Base-by-base conservation (phyloP, 2,888 invertebrate genomes). In the Caenorhabditis sp. region DNA sequence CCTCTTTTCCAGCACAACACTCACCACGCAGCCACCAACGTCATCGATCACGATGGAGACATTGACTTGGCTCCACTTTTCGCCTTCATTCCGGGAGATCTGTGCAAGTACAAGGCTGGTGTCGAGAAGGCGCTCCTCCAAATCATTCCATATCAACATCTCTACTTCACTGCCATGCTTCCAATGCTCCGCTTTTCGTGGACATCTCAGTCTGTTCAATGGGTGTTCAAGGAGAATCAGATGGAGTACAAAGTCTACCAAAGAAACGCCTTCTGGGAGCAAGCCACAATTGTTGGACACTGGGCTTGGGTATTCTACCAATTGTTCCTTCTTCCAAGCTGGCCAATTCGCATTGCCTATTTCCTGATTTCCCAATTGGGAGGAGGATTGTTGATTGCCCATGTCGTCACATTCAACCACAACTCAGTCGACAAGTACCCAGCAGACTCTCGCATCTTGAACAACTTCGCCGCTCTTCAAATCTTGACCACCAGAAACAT, bases 351-450 rank as follows among this genome's bases (percentile, higher is more conserved):
- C 12, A 22, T 90, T 31, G 59, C 84, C 16, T 91, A 89, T 72
- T 91, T 91, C 76, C 7, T 88, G 38, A 86, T 91, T 69, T 89
- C 89, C 8, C 91, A 91, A 66, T 61, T 90, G 47, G 77, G 80
- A 22, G 88, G 84, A 31, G 91, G 91, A 3, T 73, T 90, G 16
- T 64, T 90, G 54, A 90, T 91, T 75, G 91, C 85, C 26, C 86
- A 88, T 58, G 91, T 91, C 14, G 91, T 91, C 64, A 91, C 91
- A 1, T 91, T 89, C 87, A 91, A 90, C 64, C 91, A 91, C 85
- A 91, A 91, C 75, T 90, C 90, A 8, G 91, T 91, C 22, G 90
- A 91, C 61, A 91, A 91, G 59, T 91, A 89, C 76, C 91, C 91
- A 89, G 90, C 90, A 49, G 86, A 90, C 77, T 87, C 87, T 22